phyloP scores from a whole-genome alignment of 2,888 invertebrate genomes.

The Leptopilina myrica region DNA sequence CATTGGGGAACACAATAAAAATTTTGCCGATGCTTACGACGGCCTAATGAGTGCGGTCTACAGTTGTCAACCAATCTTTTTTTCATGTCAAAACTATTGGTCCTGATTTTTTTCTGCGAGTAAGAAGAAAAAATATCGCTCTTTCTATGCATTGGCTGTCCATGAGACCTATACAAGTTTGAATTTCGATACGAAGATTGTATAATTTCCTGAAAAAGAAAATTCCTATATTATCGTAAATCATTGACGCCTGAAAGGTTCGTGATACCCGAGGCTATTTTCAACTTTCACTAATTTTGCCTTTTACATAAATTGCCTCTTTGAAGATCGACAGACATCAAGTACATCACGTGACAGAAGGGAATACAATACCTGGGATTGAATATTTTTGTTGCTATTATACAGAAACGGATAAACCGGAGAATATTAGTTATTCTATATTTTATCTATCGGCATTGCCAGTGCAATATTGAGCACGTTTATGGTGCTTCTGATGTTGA shows the following conservation, averaged over 20 bases:
- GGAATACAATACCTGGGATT: not conserved
- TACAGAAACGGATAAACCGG: not conserved
- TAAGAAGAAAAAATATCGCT: not conserved
- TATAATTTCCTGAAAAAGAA: slow-evolving; percentile 9
- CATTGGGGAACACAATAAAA: too few relatives aligned
- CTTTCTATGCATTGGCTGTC: not conserved
- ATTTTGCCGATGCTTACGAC: too few relatives aligned
- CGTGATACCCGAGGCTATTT: not conserved
- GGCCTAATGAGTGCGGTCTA: too few relatives aligned
- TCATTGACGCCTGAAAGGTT: slow-evolving; percentile 9
- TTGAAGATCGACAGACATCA: slow-evolving; percentile 8
- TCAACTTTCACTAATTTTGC: slow-evolving; percentile 15
- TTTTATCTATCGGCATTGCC: not conserved
- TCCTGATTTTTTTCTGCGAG: too few relatives aligned
- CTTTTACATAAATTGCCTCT: slow-evolving; percentile 7
- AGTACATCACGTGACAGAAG: not conserved
- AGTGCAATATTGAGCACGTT: too few relatives aligned
- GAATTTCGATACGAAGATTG: not conserved
- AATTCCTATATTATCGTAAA: slow-evolving; percentile 3
- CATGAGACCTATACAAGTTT: not conserved
- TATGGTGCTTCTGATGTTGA: slow-evolving; percentile 13
- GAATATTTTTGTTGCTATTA: not conserved
- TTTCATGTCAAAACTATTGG: too few relatives aligned
- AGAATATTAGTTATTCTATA: not conserved
- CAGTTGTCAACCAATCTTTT: too few relatives aligned